Base-by-base conservation (phyloP, 2,888 invertebrate genomes). In the Harmothoe impar region DNA sequence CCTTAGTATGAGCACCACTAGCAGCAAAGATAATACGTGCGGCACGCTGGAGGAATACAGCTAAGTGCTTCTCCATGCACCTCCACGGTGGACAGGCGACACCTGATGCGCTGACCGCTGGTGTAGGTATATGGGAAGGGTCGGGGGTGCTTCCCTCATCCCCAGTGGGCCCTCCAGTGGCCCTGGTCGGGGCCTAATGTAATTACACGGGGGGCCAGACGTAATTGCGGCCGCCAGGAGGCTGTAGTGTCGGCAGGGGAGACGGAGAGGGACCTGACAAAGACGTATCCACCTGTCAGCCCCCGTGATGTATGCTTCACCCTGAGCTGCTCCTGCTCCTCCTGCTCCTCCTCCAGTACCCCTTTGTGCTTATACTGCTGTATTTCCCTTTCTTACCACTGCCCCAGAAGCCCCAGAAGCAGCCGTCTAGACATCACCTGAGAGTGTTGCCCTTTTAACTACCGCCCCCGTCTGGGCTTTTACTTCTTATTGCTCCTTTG, bases 241-340 rank as follows among this genome's bases (percentile, higher is more conserved):
- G 72, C 72, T 72, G 72, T 72, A 29, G 72, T 72, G 72, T 72
- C 72, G 25, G 72, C 5, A 15, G 72, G 25, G 29, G 25, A 72
- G 72, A 72, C 29, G 72, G 29, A 29, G 29, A 29, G 72, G 12
- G 15, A 0, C n/a, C 29, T 29, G 72, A 72, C 72, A 72, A 29
- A 72, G 72, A 72, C 31, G 72, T 29, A 72, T 72, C 72, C 72
- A 29, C 72, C 72, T 72, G 72, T 72, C 72, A 72, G 29, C 25
- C 29, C 15, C 29, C 15, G 72, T 72, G 72, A 72, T 72, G 72
- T 25, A 72, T 72, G 72, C 72, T 29, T 62, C 62, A 3, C 62
- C 62, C 25, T 7, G 72, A 72, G 72, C 72, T 72, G 25, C 72
- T 72, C 29, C 29, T 29, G 3, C 12, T 12, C 3, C 62, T 62